Evolutionary conservation across 2,888 invertebrate genomes (phyloP).

Genomic region (Heliconius ismenius): DNA sequence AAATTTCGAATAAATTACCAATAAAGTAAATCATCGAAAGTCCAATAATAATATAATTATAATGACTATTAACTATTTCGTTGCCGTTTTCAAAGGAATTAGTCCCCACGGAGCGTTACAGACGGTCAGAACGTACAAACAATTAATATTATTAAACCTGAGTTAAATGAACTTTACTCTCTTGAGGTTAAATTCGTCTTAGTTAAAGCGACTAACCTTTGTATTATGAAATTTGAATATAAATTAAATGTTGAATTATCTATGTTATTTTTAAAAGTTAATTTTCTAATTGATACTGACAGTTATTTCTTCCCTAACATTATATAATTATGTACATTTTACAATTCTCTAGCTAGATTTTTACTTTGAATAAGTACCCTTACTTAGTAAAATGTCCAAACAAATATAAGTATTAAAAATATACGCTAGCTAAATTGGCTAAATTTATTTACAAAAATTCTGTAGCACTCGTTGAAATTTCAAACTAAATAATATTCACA

Average conservation of each 20-base stretch:
- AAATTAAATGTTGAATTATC: background rate
- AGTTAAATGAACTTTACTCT: conserved; percentile 27
- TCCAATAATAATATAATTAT: conserved; percentile 10
- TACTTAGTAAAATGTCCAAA: background rate
- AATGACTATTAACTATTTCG: conserved; percentile 7
- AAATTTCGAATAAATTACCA: background rate
- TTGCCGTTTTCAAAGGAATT: conserved; percentile 8
- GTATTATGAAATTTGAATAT: background rate
- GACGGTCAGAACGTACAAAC: conserved; percentile 25
- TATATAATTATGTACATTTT: background rate
- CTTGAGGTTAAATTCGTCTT: conserved; percentile 21
- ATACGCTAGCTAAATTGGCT: background rate
- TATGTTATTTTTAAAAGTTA: background rate
- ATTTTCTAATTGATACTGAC: background rate
- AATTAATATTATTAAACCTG: conserved; percentile 34
- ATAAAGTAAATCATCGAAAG: background rate
- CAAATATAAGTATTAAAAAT: background rate
- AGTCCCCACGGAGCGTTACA: conserved; percentile 18
- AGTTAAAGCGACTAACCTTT: conserved; percentile 9
- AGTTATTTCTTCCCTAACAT: too few relatives aligned
- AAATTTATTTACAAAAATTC: background rate
- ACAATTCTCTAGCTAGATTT: background rate
- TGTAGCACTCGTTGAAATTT: background rate
- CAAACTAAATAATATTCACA: background rate
- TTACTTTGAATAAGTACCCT: background rate